A percentile compares a stretch with the other conserved stretches of the same genome.
Evolutionary conservation across 2,888 invertebrate species (phyloP).

Genomic region (Zootermopsis nevadensis): DNA sequence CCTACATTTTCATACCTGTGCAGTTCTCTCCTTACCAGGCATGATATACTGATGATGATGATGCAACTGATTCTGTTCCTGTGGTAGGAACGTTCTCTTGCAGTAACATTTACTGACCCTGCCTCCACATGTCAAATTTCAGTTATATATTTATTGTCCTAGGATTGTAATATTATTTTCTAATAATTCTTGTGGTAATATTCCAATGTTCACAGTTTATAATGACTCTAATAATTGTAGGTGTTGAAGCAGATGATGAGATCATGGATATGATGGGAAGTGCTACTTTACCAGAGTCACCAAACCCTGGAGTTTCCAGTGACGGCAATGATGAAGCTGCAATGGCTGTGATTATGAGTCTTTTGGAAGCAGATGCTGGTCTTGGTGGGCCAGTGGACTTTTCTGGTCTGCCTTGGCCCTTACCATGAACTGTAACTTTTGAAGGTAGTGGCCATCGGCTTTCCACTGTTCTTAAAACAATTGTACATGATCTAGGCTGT

Average conservation of each 20-base stretch:
- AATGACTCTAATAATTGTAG: conserved; percentile 15
- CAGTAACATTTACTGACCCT: no score
- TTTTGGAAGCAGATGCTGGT: conserved; percentile 89
- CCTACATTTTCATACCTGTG: no score
- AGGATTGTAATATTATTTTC: no score
- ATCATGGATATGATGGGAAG: conserved; percentile 71
- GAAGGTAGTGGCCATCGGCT: no score
- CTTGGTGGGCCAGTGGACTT: conserved; percentile 89
- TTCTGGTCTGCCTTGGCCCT: conserved; percentile 86
- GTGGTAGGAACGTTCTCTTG: no score
- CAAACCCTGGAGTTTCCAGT: conserved; percentile 64
- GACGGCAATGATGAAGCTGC: conserved; percentile 90
- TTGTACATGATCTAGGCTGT: not conserved
- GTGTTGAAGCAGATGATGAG: conserved; percentile 62
- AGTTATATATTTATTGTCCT: no score
- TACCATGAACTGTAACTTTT: conserved; percentile 67
- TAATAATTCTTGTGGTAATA: no score
- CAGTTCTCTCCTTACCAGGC: no score
- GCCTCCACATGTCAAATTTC: no score
- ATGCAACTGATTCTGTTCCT: no score
- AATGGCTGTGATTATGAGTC: conserved; percentile 92
- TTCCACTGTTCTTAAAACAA: not conserved
- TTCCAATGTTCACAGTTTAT: no score
- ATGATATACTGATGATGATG: no score
- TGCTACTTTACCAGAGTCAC: conserved; percentile 62